Conservation (phyloP, 2,888 invertebrate genomes). For the Artemia sinica region DNA sequence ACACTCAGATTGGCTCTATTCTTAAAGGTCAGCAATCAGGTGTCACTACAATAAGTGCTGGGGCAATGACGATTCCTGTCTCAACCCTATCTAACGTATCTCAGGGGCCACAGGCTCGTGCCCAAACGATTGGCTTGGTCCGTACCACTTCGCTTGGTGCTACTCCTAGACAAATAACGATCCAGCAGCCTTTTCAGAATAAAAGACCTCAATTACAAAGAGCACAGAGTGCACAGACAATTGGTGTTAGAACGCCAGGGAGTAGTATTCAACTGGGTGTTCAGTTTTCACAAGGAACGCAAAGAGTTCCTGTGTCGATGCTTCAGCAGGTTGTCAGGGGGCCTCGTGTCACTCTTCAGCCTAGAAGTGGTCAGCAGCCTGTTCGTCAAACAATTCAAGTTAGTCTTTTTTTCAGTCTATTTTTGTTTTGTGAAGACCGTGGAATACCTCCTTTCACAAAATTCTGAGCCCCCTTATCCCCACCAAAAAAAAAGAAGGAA, state of each 20-base stretch:
- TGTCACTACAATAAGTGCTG: not conserved
- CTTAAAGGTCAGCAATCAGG: not conserved
- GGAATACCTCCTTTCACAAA: no score
- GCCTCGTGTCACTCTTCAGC: slow-evolving; percentile 9
- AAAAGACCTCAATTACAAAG: not conserved
- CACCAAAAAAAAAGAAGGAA: no score
- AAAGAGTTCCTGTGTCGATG: not conserved
- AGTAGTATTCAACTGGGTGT: not conserved
- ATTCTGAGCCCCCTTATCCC: no score
- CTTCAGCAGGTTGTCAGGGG: slow-evolving; percentile 9
- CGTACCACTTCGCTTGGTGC: not conserved
- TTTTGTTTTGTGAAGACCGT: no score
- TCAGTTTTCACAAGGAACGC: slow-evolving; percentile 10
- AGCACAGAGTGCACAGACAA: not conserved
- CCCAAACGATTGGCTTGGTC: not conserved
- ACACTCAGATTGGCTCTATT: not conserved
- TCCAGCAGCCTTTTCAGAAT: slow-evolving; percentile 2
- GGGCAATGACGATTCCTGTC: not conserved
- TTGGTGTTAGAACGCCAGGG: not conserved
- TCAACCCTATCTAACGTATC: slow-evolving; percentile 2
- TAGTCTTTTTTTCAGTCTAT: not conserved
- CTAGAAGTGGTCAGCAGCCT: not conserved
- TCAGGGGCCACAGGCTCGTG: not conserved
- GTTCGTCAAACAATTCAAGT: slow-evolving; percentile 5
- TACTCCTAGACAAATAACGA: slow-evolving; percentile 13